Conservation (phyloP, 2,113 vertebrate species). For the Gnathonemus echidnorhynchus region DNA sequence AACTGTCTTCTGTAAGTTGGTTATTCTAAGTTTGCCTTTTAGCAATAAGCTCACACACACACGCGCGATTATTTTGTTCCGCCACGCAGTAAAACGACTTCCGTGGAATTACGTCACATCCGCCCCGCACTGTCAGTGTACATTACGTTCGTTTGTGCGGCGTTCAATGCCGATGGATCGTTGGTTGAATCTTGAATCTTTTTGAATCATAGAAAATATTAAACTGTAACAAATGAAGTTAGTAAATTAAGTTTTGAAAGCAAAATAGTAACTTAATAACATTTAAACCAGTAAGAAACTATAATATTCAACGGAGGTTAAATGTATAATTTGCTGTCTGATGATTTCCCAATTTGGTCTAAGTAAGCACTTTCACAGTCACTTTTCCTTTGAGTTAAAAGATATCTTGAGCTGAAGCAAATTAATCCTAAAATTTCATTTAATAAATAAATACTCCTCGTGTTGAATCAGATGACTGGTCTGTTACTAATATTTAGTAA, state of each 20-base stretch:
- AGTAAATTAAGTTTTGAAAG: background rate
- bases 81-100: slow-evolving; percentile 12
- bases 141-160: background rate
- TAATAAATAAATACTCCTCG: background rate
- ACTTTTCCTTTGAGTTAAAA: background rate
- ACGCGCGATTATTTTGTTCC: background rate
- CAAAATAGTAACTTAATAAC: background rate
- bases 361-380: background rate
- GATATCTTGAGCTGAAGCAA: background rate
- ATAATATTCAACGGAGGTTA: background rate
- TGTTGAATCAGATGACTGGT: background rate
- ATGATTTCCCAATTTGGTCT: background rate
- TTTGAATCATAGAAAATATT: background rate
- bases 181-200: background rate
- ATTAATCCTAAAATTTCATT: background rate
- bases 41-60: background rate
- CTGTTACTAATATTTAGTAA: background rate
- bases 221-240: background rate
- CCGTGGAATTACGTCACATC: background rate
- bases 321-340: background rate
- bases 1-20: background rate
- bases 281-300: background rate
- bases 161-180: background rate
- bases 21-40: background rate
- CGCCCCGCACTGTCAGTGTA: background rate